These are phyloP conservation scores for Auanema freiburgensis DNA, from an alignment of 2,888 invertebrate species.

Conservation along the genomic window DNA sequence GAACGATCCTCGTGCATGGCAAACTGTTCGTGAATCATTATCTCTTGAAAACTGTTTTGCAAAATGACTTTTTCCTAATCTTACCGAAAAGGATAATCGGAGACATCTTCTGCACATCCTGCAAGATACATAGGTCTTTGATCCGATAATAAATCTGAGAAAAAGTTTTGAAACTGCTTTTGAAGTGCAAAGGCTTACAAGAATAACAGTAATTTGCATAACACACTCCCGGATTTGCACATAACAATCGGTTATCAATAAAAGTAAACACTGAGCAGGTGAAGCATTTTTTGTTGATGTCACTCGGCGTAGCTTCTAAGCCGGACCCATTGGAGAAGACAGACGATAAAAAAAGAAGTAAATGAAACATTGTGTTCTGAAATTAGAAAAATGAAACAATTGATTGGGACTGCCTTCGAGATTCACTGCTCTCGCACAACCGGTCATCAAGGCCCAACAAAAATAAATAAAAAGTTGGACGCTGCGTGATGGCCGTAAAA, in stretches of 20 bases:
- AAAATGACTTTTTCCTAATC: neutral
- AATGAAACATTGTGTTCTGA: too few species aligned
- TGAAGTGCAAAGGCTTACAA: conserved; percentile 22
- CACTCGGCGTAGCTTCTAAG: neutral
- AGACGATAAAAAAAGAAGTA: too few species aligned
- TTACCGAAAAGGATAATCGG: conserved; percentile 9
- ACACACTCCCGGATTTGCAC: conserved; percentile 37
- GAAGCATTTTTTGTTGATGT: conserved; percentile 30
- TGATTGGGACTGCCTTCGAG: too few species aligned
- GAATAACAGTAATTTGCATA: conserved; percentile 32
- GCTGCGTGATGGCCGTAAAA: too few species aligned
- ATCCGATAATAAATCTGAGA: conserved; percentile 7
- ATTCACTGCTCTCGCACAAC: too few species aligned
- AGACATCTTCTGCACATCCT: conserved; percentile 13
- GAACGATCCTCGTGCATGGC: conserved; percentile 7
- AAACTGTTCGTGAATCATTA: conserved; percentile 7
- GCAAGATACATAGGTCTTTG: conserved; percentile 9
- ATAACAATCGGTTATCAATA: conserved; percentile 33
- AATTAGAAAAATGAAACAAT: too few species aligned
- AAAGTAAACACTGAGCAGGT: conserved; percentile 40
- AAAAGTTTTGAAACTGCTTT: neutral
- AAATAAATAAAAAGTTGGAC: too few species aligned
- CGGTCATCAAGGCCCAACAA: too few species aligned
- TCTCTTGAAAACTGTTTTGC: neutral
- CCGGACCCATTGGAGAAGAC: too few species aligned